phyloP scores from a whole-genome alignment of 2,888 invertebrate species.

The Calephelis perditalis region DNA sequence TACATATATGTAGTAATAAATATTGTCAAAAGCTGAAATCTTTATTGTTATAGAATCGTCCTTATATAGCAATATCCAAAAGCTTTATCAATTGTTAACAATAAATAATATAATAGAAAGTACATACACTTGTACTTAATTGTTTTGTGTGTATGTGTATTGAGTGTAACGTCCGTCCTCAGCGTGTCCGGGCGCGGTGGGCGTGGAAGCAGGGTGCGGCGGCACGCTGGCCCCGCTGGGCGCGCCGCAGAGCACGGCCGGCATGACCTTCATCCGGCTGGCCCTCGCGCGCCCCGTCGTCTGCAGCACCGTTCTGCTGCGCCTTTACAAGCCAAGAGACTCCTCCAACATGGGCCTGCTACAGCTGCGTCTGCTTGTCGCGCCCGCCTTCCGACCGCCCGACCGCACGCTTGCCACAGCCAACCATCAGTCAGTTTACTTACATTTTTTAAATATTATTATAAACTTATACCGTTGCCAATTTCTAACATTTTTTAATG shows the following conservation, averaged over 20 bases:
- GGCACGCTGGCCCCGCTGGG: constrained; percentile 89
- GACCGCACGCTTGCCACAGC: constrained; percentile 34
- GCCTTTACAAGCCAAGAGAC: constrained; percentile 89
- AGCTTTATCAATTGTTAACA: no score
- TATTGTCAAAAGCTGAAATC: no score
- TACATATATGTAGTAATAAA: no score
- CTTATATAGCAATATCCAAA: no score
- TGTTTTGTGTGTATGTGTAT: no score
- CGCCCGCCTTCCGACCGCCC: constrained; percentile 82
- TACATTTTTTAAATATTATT: no score
- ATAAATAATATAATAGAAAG: no score
- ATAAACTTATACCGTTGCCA: no score
- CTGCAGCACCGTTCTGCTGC: constrained; percentile 87
- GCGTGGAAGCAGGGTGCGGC: constrained; percentile 90
- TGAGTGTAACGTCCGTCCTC: constrained; percentile 19
- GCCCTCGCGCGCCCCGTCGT: constrained; percentile 91
- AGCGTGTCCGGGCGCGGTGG: constrained; percentile 94
- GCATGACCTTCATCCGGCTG: constrained; percentile 91
- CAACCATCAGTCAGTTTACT: neutral
- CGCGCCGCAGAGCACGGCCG: constrained; percentile 91
- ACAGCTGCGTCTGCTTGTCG: constrained; percentile 90
- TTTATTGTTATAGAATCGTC: no score
- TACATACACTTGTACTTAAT: no score
- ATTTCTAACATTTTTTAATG: no score
- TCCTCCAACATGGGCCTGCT: constrained; percentile 93